Base-by-base conservation (phyloP, 2,113 vertebrate genomes). In the Carollia perspicillata region DNA sequence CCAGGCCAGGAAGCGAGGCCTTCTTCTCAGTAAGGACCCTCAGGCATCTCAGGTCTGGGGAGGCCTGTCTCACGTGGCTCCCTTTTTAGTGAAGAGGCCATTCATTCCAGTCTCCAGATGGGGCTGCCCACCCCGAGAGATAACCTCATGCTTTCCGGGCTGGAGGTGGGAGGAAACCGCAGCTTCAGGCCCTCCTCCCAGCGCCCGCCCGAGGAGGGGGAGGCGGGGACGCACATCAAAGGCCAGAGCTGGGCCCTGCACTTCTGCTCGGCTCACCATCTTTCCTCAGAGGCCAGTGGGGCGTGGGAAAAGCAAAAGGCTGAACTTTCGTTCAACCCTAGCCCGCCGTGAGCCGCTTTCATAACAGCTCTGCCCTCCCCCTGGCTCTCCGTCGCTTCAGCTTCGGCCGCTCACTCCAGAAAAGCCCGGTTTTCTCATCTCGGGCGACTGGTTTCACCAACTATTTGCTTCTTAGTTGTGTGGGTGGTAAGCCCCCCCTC, bases 261-360 rank as follows among this genome's bases (percentile, higher is more conserved):
- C 78, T 35, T 6, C 18, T 42, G 78, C 16, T 79, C 6, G 2
- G 35, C 47, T 71, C 2, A 49, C 17, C 2, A 2, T 44, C 40
- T 55, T 78, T 37, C 66, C 75, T 77, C 55, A 97, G 89, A 55
- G 79, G 63, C 40, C 10, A 0, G 40, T 13, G 1, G 58, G 16
- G 14, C 20, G 89, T 85, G 90, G 58, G 84, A 60, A 85, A 84
- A 90, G 84, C 49, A 28, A 85, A 68, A 97, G 78, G 91, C 58
- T 91, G 93, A 79, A 49, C 92, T 96, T 96, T 37, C 81, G 68
- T 16, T 94, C 83, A 95, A 33, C 84, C 78, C 74, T 22, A 87
- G 55, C 66, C 68, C 44, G 17, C 93, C 85, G 7, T 0, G 47
- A 85, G 55, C 3, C 0, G 4, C 91, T 93, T 89, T 86, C 83